Percentiles rank a stretch among this genome's conserved stretches.
Evolutionary conservation across 2,113 vertebrate genomes (phyloP).

Genomic region (Trichechus manatus): DNA sequence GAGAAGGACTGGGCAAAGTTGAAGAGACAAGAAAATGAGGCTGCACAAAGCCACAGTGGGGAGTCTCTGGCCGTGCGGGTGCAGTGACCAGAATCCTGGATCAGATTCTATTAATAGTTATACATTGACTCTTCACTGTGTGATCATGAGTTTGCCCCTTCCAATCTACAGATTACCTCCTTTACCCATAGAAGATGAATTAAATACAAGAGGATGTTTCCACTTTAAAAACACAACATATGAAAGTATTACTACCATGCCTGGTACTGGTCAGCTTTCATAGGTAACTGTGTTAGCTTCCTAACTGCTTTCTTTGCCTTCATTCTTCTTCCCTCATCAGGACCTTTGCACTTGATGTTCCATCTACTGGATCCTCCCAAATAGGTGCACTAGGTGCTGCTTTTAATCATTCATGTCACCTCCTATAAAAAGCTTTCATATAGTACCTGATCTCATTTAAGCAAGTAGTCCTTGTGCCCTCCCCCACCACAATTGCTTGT

Average conservation of each 20-base stretch:
- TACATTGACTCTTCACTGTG: background rate
- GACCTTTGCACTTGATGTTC: background rate
- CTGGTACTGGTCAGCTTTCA: background rate
- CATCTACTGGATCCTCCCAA: background rate
- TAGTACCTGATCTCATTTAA: background rate
- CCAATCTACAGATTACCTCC: background rate
- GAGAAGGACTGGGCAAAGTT: background rate
- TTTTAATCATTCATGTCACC: background rate
- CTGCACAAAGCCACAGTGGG: background rate
- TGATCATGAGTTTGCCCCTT: background rate
- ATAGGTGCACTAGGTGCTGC: background rate
- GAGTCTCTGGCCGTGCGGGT: background rate
- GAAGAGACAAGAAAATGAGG: background rate
- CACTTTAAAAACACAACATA: too few species aligned
- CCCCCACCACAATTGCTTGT: background rate
- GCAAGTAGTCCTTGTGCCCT: background rate
- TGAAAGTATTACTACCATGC: background rate
- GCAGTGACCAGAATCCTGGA: background rate
- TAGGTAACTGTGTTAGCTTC: background rate
- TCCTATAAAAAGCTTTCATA: background rate
- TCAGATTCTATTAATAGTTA: background rate
- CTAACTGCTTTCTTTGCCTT: background rate
- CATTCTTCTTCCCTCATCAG: background rate
- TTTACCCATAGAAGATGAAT: background rate
- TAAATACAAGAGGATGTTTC: background rate